Conservation (phyloP, 2,888 invertebrate species). For the Acronicta leporina region DNA sequence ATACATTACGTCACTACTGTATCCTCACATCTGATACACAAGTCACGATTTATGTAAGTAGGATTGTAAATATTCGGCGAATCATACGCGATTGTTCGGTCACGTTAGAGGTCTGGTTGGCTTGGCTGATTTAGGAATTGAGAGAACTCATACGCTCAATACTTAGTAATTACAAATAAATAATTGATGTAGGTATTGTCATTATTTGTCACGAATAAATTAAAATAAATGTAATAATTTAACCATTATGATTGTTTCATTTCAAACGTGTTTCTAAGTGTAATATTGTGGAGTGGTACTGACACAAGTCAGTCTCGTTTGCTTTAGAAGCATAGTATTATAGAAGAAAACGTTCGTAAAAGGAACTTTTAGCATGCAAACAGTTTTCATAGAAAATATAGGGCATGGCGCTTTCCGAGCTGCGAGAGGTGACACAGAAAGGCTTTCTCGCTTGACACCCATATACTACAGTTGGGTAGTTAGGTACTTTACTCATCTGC, state of each 20-base stretch:
- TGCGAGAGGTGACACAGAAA: constrained; percentile 81
- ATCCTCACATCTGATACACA: constrained; percentile 47
- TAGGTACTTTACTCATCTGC: constrained; percentile 64
- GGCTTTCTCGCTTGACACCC: constrained; percentile 73
- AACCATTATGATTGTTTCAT: constrained; percentile 58
- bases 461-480: constrained; percentile 57
- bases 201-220: constrained; percentile 85
- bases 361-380: constrained; percentile 68
- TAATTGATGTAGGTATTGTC: constrained; percentile 77
- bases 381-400: constrained; percentile 81
- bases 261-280: constrained; percentile 35
- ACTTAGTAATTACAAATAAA: constrained; percentile 76
- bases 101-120: constrained; percentile 66
- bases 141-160: constrained; percentile 86
- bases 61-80: constrained; percentile 66
- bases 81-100: constrained; percentile 64
- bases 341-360: constrained; percentile 59
- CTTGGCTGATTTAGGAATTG: constrained; percentile 87
- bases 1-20: constrained; percentile 43
- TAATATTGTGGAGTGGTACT: constrained; percentile 21
- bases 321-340: constrained; percentile 45
- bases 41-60: constrained; percentile 59
- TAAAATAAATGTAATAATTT: constrained; percentile 79
- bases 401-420: constrained; percentile 73
- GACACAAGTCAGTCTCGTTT: constrained; percentile 37